Evolutionary conservation across 2,888 invertebrate species (phyloP), one percentile per base, ranked within the genome.

Genomic region (Acanthosepion pharaonis): DNA sequence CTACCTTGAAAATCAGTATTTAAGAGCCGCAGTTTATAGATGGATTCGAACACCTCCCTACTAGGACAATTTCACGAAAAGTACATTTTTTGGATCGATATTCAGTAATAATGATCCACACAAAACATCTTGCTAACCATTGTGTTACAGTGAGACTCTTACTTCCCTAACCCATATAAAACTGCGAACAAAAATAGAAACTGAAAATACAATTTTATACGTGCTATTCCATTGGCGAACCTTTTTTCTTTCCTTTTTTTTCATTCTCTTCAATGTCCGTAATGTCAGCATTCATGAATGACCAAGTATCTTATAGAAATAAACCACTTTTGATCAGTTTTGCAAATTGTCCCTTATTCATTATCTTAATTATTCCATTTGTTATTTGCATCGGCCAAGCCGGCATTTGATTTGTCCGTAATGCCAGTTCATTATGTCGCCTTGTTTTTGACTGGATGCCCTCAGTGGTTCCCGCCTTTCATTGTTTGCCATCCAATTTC

Each of bases 331-430:
- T 78, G 78, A n/a, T 78, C 33, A n/a, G 8, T 33, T 78, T 78
- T n/a, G 11, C n/a, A 78, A 78, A 78, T 78, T 78, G 78, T 78
- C 78, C 78, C 78, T 78, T 78, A 78, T 78, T 78, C 78, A 78
- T 78, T 15, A 33, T n/a, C 78, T 78, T 78, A 78, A 78, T 78
- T 78, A 78, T 11, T 78, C 33, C 78, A 78, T 78, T 78, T 78
- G 78, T 78, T 78, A 78, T 78, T 78, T 78, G n/a, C 78, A 33
- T 33, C 78, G 78, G 11, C 78, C 78, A 78, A n/a, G n/a, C 11
- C n/a, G 78, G 78, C 78, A 78, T 78, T 33, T 78, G 78, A 78
- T 78, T 33, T 78, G 78, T 78, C n/a, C 78, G n/a, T 78, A 33
- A 78, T 78, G n/a, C 78, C n/a, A 78, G 78, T 78, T 78, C 78